These are phyloP conservation scores for Protaetia brevitarsis DNA, from an alignment of 1,140 invertebrate species.

Conservation along the genomic window DNA sequence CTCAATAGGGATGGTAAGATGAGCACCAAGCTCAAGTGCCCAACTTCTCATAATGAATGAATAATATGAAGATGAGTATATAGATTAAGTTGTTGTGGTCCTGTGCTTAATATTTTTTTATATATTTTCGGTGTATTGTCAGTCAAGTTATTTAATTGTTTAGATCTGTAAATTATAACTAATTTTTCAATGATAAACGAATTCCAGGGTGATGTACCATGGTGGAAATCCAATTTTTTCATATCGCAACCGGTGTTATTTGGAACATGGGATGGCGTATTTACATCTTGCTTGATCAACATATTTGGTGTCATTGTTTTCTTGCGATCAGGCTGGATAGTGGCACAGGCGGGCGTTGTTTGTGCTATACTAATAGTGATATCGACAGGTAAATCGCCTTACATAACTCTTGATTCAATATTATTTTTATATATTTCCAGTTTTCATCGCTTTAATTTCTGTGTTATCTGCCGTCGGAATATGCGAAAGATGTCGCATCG, in stretches of 20 bases:
- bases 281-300: constrained; percentile 91
- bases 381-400: constrained; percentile 66
- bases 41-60: no score
- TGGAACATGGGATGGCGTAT: constrained; percentile 97
- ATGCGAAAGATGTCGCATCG: constrained; percentile 89
- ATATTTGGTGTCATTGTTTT: constrained; percentile 97
- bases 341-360: constrained; percentile 88
- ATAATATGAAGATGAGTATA: no score
- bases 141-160: no score
- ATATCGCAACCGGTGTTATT: constrained; percentile 91
- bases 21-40: no score
- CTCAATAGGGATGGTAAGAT: no score
- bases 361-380: constrained; percentile 85
- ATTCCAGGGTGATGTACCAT: constrained; percentile 70
- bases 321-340: constrained; percentile 94
- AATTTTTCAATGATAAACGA: constrained; percentile 44
- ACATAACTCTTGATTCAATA: neutral
- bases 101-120: no score
- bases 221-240: constrained; percentile 93
- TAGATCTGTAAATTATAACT: no score
- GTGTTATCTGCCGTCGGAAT: constrained; percentile 93
- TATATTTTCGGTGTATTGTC: no score
- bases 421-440: constrained; percentile 51
- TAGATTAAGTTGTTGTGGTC: no score
- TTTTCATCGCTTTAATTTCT: constrained; percentile 83